These are phyloP conservation scores for Myotis brandtii DNA, from an alignment of 2,113 vertebrate genomes.

Conservation along the genomic window DNA sequence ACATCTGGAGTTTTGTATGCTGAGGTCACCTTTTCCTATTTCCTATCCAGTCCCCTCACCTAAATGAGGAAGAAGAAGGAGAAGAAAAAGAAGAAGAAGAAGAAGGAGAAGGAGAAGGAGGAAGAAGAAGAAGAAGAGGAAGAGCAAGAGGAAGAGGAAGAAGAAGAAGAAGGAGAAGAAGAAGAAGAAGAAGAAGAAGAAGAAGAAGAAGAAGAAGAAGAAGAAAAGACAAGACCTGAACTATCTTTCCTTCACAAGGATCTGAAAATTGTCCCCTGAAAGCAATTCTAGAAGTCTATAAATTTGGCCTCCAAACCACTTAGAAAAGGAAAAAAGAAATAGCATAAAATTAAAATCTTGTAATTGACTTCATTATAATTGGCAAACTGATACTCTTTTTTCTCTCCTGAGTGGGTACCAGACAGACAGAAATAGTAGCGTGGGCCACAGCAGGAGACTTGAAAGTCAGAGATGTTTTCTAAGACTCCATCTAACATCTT, in stretches of 20 bases:
- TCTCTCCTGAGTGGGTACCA: neutral
- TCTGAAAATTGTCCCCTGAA: neutral
- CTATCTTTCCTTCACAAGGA: neutral
- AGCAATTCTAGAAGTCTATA: neutral
- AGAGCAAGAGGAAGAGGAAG: too few species aligned
- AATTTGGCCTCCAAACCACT: neutral
- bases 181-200: rapidly evolving
- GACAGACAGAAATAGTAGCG: neutral
- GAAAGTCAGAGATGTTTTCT: neutral
- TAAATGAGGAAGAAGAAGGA: neutral
- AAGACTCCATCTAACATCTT: constrained; percentile 25
- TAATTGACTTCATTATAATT: constrained; percentile 11
- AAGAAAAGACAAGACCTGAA: neutral
- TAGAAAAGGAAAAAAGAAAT: neutral
- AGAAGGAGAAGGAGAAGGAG: too few species aligned
- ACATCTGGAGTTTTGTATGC: neutral
- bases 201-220: neutral
- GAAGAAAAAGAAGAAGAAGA: too few species aligned
- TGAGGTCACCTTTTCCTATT: constrained; percentile 36
- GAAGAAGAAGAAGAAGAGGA: too few species aligned
- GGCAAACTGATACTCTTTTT: neutral
- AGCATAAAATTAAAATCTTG: neutral
- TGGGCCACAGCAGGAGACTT: neutral
- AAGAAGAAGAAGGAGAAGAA: neutral
- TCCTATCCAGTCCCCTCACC: neutral